Conservation (phyloP, 2,113 vertebrate genomes). For the Raja brachyura region DNA sequence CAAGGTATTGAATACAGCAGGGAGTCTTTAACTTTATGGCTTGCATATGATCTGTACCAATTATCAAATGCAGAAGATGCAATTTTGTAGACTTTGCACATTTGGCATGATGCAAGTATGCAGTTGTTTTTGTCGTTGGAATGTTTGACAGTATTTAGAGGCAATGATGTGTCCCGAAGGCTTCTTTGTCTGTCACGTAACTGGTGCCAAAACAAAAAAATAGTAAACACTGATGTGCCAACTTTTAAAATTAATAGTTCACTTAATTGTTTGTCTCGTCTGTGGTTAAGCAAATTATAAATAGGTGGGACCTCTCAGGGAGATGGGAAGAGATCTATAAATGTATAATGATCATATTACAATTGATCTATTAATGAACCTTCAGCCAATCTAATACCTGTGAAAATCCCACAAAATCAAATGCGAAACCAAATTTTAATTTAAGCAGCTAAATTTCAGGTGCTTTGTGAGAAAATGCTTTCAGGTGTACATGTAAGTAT, state of each 20-base stretch:
- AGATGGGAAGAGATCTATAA: slow-evolving; percentile 4
- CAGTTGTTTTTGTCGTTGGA: not conserved
- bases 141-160: not conserved
- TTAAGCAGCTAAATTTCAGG: not conserved
- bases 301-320: slow-evolving; percentile 12
- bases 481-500: not conserved
- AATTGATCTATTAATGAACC: slow-evolving; percentile 2
- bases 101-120: not conserved
- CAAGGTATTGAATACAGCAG: not conserved
- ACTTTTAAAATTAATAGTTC: slow-evolving; percentile 31
- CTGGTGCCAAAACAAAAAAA: slow-evolving; percentile 26
- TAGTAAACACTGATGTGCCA: slow-evolving; percentile 16
- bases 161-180: not conserved
- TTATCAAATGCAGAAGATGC: not conserved
- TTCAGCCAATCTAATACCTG: not conserved
- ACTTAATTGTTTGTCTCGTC: slow-evolving; percentile 18
- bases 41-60: not conserved
- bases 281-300: slow-evolving; percentile 34
- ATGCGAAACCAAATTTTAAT: not conserved
- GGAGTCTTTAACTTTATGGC: not conserved
- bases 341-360: slow-evolving; percentile 20
- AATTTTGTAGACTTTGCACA: not conserved
- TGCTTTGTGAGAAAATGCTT: not conserved
- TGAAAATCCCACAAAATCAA: slow-evolving; percentile 6
- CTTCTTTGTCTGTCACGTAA: slow-evolving; percentile 5